Base-by-base conservation (phyloP, 2,888 invertebrate genomes). In the Heliconius ismenius region DNA sequence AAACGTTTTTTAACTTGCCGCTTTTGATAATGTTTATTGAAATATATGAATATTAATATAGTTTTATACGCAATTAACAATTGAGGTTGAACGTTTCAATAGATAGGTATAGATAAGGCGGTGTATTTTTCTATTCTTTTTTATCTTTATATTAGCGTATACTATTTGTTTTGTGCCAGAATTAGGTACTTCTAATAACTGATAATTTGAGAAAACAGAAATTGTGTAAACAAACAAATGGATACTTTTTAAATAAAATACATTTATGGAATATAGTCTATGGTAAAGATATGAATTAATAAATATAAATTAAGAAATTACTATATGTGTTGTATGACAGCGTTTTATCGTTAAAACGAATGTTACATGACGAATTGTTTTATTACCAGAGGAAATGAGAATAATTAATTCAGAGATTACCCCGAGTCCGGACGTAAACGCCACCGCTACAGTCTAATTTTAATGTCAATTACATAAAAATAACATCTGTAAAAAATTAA, bases 11-110 rank as follows among this genome's bases (percentile, higher is more conserved):
- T 81, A 88, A 86, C 85, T 88, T 82, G 85, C 91, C 92, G 91
- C 86, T 86, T 32, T 79, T 79, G 90, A 89, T 91, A 90, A 86
- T 88, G 88, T 89, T 92, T 92, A 92, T 92, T 92, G 92, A 79
- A 79, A 79, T 79, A 79, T 75, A 76, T 72, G 73, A 92, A 92
- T 91, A 89, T 91, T 91, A 90, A 91, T 87, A 87, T 84, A 85
- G 58, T 15, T 70, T 87, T 85, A 83, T 86, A 88, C 90, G 90
- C 92, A 90, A 90, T 91, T 88, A 88, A 85, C 32, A 86, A 88
- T 84, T 83, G 75, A 78, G 78, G 79, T 79, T 80, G 79, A 69
- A 76, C 70, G 63, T 72, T 74, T 78, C 65, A 72, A 43, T 84
- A 85, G 84, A 84, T 84, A 26, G 26, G 26, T 28, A 82, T 82